Percentiles rank a stretch among this genome's conserved stretches.
These are phyloP conservation scores for Drosophila putrida DNA, from an alignment of 2,888 invertebrate genomes.

Conservation along the genomic window DNA sequence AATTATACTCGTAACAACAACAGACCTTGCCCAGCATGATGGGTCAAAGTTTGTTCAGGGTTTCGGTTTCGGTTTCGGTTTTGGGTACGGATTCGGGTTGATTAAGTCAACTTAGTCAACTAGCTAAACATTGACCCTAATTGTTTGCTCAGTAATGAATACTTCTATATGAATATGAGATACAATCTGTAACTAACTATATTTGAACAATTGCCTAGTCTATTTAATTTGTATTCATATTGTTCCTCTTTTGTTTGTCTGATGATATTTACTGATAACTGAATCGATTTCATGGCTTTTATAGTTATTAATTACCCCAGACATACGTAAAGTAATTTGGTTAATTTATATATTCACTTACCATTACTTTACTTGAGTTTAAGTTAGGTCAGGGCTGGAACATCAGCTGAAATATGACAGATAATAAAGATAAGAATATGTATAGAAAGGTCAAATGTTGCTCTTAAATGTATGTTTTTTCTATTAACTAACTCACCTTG, in stretches of 20 bases:
- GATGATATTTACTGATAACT: constrained; percentile 30
- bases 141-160: constrained; percentile 32
- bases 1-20: neutral
- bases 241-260: constrained; percentile 31
- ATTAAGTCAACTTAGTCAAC: constrained; percentile 15
- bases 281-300: constrained; percentile 38
- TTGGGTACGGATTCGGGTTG: constrained; percentile 9
- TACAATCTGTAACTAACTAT: constrained; percentile 17
- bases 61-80: constrained; percentile 1
- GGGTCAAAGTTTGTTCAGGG: constrained; percentile 14
- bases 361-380: constrained; percentile 22
- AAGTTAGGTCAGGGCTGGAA: constrained; percentile 35
- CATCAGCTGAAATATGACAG: neutral
- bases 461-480: constrained; percentile 7
- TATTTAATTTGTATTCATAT: constrained; percentile 11
- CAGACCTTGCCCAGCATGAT: constrained; percentile 34
- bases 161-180: constrained; percentile 17
- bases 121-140: constrained; percentile 47
- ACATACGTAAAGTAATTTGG: constrained; percentile 34
- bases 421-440: neutral
- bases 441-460: constrained; percentile 1
- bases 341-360: constrained; percentile 31
- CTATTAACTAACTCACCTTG: constrained; percentile 30
- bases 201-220: constrained; percentile 8
- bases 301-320: constrained; percentile 56